Conservation (phyloP, 2,113 vertebrate species). For the Colistium nudipinnis region DNA sequence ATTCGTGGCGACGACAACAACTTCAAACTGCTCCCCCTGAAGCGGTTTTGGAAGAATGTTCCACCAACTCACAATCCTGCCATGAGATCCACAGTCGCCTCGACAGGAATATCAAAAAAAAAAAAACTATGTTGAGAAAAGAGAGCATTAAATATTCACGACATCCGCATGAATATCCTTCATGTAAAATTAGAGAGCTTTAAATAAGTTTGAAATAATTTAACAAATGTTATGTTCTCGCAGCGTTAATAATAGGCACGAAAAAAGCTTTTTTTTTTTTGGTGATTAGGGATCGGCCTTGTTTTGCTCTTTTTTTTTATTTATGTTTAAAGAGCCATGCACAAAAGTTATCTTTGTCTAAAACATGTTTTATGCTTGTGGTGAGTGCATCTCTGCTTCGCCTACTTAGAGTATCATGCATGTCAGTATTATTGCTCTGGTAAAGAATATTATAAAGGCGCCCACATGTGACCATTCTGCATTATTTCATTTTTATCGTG, state of each 20-base stretch:
- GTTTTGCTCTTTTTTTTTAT: background rate
- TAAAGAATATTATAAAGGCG: constrained; percentile 6
- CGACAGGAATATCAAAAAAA: background rate
- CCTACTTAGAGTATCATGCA: constrained; percentile 19
- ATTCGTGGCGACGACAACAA: background rate
- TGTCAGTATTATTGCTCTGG: constrained; percentile 8
- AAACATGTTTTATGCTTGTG: no score
- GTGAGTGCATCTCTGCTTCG: constrained; percentile 20
- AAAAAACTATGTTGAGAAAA: no score
- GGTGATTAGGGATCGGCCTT: no score
- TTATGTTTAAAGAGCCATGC: constrained; percentile 1
- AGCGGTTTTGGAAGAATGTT: constrained; percentile 9
- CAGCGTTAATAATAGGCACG: constrained; percentile 12
- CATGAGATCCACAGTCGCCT: background rate
- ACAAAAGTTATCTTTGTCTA: background rate
- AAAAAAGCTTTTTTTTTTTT: no score
- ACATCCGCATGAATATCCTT: no score
- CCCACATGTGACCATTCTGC: background rate
- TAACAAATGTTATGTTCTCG: constrained; percentile 10
- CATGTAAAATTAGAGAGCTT: no score
- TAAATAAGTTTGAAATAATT: constrained; percentile 16
- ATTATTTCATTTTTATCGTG: constrained; percentile 20
- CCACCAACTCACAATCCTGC: background rate
- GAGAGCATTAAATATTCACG: no score
- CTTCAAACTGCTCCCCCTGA: background rate